Conservation (phyloP, 2,888 invertebrate genomes). For the Archips crataeganus region DNA sequence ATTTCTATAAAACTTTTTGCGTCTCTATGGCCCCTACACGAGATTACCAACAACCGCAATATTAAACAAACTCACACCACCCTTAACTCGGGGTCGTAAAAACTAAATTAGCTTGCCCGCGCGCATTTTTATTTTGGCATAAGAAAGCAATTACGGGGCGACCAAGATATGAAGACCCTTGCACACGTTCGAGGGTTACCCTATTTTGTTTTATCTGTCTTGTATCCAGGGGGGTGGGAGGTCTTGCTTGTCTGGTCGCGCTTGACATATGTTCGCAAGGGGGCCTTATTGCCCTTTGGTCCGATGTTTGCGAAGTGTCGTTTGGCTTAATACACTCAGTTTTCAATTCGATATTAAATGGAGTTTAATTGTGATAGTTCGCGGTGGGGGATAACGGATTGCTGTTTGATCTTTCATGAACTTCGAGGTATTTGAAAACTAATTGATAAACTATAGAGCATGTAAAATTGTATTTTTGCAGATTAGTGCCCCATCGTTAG, state of each 20-base stretch:
- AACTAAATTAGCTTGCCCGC: slow-evolving; percentile 36
- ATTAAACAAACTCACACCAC: slow-evolving; percentile 23
- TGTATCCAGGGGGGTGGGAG: background rate
- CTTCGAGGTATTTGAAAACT: slow-evolving; percentile 11
- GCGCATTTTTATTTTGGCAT: slow-evolving; percentile 40
- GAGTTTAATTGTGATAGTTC: slow-evolving; percentile 42
- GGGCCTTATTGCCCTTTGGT: slow-evolving; percentile 32
- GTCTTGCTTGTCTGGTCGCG: background rate
- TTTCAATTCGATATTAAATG: slow-evolving; percentile 43
- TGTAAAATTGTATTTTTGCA: background rate
- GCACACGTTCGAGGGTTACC: background rate
- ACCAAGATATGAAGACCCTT: slow-evolving; percentile 23
- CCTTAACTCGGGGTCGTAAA: slow-evolving; percentile 21
- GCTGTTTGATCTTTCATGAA: slow-evolving; percentile 30
- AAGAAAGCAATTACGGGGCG: slow-evolving; percentile 41
- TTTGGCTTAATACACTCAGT: slow-evolving; percentile 42
- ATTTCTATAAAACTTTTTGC: slow-evolving; percentile 35
- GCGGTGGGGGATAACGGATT: slow-evolving; percentile 32
- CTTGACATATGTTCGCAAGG: slow-evolving; percentile 40
- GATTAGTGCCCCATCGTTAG: no score
- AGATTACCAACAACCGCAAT: slow-evolving; percentile 37
- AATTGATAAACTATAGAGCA: background rate
- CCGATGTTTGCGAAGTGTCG: slow-evolving; percentile 42
- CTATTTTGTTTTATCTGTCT: background rate
- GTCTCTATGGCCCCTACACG: slow-evolving; percentile 34